A percentile compares a stretch with the other conserved stretches of the same genome.
Conservation (phyloP, 2,888 invertebrate genomes). For the Hydraecia micacea region DNA sequence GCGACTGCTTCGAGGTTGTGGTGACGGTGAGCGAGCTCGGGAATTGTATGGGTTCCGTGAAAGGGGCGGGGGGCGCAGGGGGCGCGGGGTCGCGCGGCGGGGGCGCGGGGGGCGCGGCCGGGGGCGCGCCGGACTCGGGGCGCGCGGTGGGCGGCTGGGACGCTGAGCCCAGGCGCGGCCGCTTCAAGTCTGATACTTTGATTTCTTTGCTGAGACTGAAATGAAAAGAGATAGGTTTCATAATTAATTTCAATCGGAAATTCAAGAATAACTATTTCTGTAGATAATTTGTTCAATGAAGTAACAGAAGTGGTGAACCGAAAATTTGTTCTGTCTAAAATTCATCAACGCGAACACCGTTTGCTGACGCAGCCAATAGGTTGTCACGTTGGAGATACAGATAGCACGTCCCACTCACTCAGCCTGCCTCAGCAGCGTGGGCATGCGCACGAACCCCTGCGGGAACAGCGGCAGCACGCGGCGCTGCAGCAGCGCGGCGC, state of each 20-base stretch:
- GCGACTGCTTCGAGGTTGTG: slow-evolving; percentile 73
- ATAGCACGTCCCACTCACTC: slow-evolving; percentile 16
- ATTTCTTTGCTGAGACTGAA: slow-evolving; percentile 86
- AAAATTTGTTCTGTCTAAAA: not conserved
- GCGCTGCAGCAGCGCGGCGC: slow-evolving; percentile 89
- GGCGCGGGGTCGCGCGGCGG: slow-evolving; percentile 46
- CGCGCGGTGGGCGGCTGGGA: slow-evolving; percentile 65
- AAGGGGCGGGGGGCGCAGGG: slow-evolving; percentile 52
- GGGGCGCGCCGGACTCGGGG: slow-evolving; percentile 64
- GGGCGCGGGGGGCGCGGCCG: slow-evolving; percentile 58
- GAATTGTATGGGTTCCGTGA: slow-evolving; percentile 83
- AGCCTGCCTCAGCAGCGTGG: slow-evolving; percentile 59
- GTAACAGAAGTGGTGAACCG: not conserved
- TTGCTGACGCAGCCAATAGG: not conserved
- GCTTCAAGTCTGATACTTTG: slow-evolving; percentile 80
- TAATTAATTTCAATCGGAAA: not conserved
- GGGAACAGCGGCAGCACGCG: slow-evolving; percentile 93
- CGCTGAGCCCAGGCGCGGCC: slow-evolving; percentile 72
- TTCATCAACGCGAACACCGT: not conserved
- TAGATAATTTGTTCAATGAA: not conserved
- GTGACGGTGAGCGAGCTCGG: slow-evolving; percentile 87
- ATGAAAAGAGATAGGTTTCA: slow-evolving; percentile 46
- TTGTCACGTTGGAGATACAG: not conserved
- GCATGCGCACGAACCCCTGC: slow-evolving; percentile 91
- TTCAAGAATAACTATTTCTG: not conserved